Conservation (phyloP, 2,797 vertebrate genomes). For the Hemibagrus guttatus region DNA sequence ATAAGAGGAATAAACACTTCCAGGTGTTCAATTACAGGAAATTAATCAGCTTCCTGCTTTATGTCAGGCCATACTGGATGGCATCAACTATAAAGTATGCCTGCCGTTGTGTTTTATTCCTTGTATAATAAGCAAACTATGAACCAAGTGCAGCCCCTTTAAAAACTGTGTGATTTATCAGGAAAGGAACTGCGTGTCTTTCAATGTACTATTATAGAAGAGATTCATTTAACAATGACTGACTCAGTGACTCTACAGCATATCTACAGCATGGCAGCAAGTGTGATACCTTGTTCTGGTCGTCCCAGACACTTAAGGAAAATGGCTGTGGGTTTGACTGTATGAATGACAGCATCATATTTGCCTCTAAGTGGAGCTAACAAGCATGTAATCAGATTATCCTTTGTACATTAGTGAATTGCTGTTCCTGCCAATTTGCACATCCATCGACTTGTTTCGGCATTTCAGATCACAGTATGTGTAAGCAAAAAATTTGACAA, state of each 20-base stretch:
- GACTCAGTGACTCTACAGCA: background rate
- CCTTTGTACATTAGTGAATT: slow-evolving; percentile 32
- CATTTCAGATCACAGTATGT: slow-evolving; percentile 57
- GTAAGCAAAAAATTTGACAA: slow-evolving; percentile 89
- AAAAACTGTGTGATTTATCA: background rate
- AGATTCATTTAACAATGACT: background rate
- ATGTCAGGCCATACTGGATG: background rate
- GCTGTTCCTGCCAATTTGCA: slow-evolving; percentile 49
- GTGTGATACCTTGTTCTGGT: slow-evolving; percentile 2
- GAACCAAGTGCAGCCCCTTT: background rate
- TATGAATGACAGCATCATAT: slow-evolving; percentile 35
- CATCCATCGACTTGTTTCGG: slow-evolving; percentile 53
- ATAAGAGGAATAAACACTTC: background rate
- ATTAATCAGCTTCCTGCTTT: background rate
- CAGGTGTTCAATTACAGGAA: background rate
- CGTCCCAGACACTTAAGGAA: slow-evolving; percentile 13
- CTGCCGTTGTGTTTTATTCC: background rate
- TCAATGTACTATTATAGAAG: background rate
- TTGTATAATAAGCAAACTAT: background rate
- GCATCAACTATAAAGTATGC: background rate
- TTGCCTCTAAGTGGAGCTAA: slow-evolving; percentile 41
- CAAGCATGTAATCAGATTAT: slow-evolving; percentile 49
- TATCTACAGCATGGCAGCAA: background rate
- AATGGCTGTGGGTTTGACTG: slow-evolving; percentile 15
- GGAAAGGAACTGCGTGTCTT: background rate